phyloP scores from a whole-genome alignment of 2,797 vertebrate species.

The Labroides dimidiatus region DNA sequence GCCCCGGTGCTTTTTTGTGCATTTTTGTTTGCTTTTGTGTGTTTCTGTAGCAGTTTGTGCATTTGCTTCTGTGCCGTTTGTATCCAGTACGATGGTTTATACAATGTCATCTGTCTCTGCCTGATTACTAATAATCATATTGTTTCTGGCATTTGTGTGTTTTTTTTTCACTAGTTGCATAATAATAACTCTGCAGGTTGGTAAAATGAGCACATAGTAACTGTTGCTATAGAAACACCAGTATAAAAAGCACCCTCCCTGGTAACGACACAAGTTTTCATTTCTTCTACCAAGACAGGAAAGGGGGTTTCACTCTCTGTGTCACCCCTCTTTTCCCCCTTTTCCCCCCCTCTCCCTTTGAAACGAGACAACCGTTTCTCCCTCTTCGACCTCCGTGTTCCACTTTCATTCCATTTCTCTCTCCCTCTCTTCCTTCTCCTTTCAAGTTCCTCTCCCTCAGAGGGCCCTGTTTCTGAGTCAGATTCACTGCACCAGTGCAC shows the following conservation, averaged over 20 bases:
- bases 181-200: conserved; percentile 75
- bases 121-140: conserved; percentile 63
- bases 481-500: conserved; percentile 50
- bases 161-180: conserved; percentile 60
- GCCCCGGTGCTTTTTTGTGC: background rate
- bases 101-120: conserved; percentile 22
- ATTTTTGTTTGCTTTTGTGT: background rate
- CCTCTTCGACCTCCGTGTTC: conserved; percentile 56
- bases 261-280: conserved; percentile 77
- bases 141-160: conserved; percentile 54
- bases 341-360: conserved; percentile 43
- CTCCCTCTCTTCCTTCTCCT: conserved; percentile 42
- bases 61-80: background rate
- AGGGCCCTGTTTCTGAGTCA: conserved; percentile 53
- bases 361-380: conserved; percentile 58
- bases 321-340: conserved; percentile 26
- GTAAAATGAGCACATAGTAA: conserved; percentile 76
- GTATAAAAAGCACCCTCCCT: conserved; percentile 80
- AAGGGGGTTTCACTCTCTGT: conserved; percentile 63
- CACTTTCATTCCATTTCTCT: conserved; percentile 57
- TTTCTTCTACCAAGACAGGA: conserved; percentile 69
- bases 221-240: conserved; percentile 83
- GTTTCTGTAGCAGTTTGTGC: background rate
- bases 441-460: conserved; percentile 47
- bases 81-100: conserved; percentile 1